Conservation (phyloP, 2,113 vertebrate species). For the Polyodon spathula region DNA sequence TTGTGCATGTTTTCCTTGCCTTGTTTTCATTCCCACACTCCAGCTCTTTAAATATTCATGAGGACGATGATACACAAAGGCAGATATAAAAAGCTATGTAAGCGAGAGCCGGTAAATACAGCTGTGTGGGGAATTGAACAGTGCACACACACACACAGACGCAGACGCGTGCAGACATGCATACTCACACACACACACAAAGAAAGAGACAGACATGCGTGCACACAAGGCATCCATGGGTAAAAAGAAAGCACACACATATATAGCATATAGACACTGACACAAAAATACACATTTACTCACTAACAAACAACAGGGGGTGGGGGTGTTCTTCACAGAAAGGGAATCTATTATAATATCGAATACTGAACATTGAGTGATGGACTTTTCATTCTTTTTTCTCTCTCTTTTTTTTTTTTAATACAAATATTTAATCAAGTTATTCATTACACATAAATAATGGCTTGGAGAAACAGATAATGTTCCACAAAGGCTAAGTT, state of each 20-base stretch:
- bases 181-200: not conserved
- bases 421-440: constrained; percentile 53
- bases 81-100: constrained; percentile 48
- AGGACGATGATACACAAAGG: constrained; percentile 53
- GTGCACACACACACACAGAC: not conserved
- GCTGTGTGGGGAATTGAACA: constrained; percentile 12
- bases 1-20: not conserved
- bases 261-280: constrained; percentile 6
- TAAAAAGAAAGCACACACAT: not conserved
- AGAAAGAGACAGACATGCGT: not conserved
- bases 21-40: constrained; percentile 32
- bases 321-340: not conserved
- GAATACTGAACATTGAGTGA: constrained; percentile 7
- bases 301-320: not conserved
- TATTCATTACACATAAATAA: constrained; percentile 51
- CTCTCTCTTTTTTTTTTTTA: not conserved
- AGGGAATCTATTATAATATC: not conserved
- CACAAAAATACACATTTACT: not conserved
- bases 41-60: constrained; percentile 60
- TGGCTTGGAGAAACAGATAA: constrained; percentile 43
- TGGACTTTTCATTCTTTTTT: constrained; percentile 20
- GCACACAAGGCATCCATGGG: not conserved
- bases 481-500: constrained; percentile 54
- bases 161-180: constrained; percentile 3
- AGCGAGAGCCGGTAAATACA: constrained; percentile 30